phyloP scores from a whole-genome alignment of 2,113 vertebrate genomes.

The Clupea harengus region DNA sequence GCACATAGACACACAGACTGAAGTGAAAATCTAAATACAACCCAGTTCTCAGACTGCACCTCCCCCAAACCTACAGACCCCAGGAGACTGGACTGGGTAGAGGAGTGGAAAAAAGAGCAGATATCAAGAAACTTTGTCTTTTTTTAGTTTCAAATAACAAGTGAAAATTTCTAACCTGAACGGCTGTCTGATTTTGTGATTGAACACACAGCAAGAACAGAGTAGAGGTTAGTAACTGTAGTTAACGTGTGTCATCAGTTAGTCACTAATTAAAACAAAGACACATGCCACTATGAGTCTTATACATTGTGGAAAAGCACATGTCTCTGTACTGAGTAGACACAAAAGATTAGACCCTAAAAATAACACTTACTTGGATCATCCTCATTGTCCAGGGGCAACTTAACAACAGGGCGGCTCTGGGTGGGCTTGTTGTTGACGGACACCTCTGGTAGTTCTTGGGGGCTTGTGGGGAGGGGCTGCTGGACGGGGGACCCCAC shows the following conservation, averaged over 20 bases:
- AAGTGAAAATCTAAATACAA: background rate
- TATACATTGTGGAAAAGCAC: background rate
- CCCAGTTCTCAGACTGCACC: background rate
- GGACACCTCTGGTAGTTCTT: conserved; percentile 43
- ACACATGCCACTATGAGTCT: background rate
- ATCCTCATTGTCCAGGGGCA: conserved; percentile 4
- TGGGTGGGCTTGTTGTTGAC: conserved; percentile 30
- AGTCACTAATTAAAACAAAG: background rate
- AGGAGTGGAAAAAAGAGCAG: conserved; percentile 24
- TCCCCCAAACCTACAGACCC: background rate
- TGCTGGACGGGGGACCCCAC: conserved; percentile 64
- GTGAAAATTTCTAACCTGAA: background rate
- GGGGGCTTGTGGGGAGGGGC: conserved; percentile 49
- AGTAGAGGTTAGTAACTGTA: background rate
- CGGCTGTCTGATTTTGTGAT: background rate
- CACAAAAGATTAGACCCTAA: background rate
- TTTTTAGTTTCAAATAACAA: background rate
- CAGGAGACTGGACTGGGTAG: background rate
- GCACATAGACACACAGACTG: background rate
- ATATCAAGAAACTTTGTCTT: background rate
- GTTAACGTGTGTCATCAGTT: background rate
- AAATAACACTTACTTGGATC: conserved; percentile 58
- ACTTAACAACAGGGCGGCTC: background rate
- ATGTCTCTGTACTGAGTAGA: background rate
- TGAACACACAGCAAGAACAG: background rate